Percentiles rank a stretch among this genome's conserved stretches.
Conservation (phyloP, 2,113 vertebrate genomes). For the Sciurus niger region DNA sequence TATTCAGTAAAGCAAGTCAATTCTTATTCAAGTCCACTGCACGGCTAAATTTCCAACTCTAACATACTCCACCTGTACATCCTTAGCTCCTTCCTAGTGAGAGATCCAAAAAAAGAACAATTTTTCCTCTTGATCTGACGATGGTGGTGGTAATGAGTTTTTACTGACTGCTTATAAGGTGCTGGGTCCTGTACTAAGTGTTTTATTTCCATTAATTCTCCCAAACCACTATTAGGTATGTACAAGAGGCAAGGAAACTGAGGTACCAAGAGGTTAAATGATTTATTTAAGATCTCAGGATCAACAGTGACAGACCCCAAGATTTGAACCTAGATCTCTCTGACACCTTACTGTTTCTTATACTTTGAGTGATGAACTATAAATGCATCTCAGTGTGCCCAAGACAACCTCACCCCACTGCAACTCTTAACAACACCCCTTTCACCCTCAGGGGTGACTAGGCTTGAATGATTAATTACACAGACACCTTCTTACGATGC, state of each 20-base stretch:
- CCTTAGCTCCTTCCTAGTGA: background rate
- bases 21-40: background rate
- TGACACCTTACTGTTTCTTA: background rate
- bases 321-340: background rate
- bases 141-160: background rate
- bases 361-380: background rate
- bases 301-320: background rate
- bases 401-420: background rate
- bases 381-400: background rate
- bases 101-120: background rate
- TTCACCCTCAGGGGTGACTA: constrained; percentile 4
- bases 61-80: background rate
- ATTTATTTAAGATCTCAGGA: background rate
- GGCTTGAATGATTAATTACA: background rate
- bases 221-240: background rate
- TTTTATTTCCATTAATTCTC: constrained; percentile 9
- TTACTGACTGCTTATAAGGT: background rate
- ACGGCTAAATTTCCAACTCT: background rate
- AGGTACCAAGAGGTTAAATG: background rate
- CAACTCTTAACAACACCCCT: background rate
- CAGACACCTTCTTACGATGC: background rate
- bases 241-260: background rate
- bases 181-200: background rate
- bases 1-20: background rate
- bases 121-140: background rate